A percentile compares a stretch with the other conserved stretches of the same genome.
Evolutionary conservation across 2,113 vertebrate genomes (phyloP).

Genomic region (Trichechus manatus): DNA sequence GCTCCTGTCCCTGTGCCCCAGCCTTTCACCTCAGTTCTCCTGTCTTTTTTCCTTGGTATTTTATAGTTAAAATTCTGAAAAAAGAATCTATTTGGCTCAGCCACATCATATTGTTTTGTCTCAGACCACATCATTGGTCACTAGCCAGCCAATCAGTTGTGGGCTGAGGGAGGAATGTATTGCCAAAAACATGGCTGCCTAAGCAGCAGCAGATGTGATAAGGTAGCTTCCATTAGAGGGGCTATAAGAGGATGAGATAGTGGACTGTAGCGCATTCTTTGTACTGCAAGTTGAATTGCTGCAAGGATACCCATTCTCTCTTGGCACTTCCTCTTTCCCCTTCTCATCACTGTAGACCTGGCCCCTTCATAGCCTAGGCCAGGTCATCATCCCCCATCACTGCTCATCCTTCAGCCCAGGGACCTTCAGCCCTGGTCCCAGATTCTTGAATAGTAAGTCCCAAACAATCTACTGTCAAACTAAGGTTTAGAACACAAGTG

Average conservation of each 20-base stretch:
- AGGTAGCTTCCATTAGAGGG: not conserved
- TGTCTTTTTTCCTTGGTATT: not conserved
- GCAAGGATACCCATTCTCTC: not conserved
- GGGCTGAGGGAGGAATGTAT: not conserved
- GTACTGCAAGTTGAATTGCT: not conserved
- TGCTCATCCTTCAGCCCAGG: not conserved
- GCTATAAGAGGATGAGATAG: not conserved
- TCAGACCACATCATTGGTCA: not conserved
- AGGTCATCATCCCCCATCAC: not conserved
- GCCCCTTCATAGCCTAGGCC: not conserved
- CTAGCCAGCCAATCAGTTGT: not conserved
- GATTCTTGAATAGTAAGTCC: not conserved
- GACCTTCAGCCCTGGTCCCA: not conserved
- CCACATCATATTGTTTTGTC: not conserved
- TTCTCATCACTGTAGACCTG: not conserved
- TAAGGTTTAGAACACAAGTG: not conserved
- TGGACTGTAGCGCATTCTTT: not conserved
- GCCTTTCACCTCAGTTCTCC: constrained; percentile 22
- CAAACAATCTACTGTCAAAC: constrained; percentile 38
- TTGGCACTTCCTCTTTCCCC: not conserved
- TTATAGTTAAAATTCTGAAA: constrained; percentile 54
- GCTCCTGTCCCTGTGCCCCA: not conserved
- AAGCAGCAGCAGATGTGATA: not conserved
- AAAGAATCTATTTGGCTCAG: not conserved
- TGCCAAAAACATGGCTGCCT: not conserved